These are phyloP conservation scores for Parapristionchus giblindavisi DNA, from an alignment of 2,888 invertebrate species.

Conservation along the genomic window DNA sequence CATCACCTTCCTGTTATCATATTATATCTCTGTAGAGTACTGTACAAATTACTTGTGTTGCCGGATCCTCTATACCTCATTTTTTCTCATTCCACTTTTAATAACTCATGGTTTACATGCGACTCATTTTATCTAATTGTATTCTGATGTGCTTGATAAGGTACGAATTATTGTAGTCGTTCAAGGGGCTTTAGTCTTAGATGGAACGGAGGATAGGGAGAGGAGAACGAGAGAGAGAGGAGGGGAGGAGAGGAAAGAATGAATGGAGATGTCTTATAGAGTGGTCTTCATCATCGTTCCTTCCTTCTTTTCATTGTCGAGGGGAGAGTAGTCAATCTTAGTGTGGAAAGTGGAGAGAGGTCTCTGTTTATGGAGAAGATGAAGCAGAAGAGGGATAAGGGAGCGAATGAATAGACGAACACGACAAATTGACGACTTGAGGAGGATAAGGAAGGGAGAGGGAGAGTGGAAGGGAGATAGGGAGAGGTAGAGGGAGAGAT, in stretches of 20 bases:
- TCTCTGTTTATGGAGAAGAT: too few relatives aligned
- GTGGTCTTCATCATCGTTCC: too few relatives aligned
- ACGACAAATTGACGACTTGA: background rate
- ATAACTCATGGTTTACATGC: conserved; percentile 9
- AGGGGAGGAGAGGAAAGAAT: background rate
- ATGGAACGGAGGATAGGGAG: too few relatives aligned
- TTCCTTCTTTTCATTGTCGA: conserved; percentile 11
- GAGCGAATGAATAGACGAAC: too few relatives aligned
- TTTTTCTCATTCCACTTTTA: background rate
- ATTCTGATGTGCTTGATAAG: conserved; percentile 26
- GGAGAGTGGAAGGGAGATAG: conserved; percentile 5
- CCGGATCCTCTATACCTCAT: background rate
- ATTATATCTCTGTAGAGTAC: too few relatives aligned
- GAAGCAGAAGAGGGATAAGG: too few relatives aligned
- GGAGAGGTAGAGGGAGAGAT: conserved; percentile 18
- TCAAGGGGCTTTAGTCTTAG: too few relatives aligned
- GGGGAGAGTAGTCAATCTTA: too few relatives aligned
- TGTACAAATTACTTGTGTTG: background rate
- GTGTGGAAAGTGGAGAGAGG: too few relatives aligned
- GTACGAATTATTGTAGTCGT: conserved; percentile 36
- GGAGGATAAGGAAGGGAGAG: background rate
- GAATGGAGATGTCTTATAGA: background rate
- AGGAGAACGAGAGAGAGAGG: too few relatives aligned
- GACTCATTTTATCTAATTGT: background rate
- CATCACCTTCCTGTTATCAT: too few relatives aligned